A percentile compares a stretch with the other conserved stretches of the same genome.
These are phyloP conservation scores for Megathymus violae DNA, from an alignment of 1,140 invertebrate species.

Conservation along the genomic window DNA sequence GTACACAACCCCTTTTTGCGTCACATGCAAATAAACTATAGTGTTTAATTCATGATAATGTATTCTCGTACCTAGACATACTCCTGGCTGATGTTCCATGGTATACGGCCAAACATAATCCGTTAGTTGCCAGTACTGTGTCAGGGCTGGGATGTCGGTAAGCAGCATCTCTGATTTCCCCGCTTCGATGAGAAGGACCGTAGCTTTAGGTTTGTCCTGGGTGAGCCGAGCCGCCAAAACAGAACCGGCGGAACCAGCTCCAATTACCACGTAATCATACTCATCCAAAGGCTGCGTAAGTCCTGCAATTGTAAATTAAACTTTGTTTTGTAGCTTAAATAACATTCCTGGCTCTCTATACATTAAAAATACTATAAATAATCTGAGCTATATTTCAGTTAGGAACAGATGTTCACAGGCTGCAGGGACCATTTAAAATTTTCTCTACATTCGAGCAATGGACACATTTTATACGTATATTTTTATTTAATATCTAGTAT, in stretches of 20 bases:
- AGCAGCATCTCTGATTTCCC: slow-evolving; percentile 92
- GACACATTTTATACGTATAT: too few species aligned
- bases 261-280: slow-evolving; percentile 93
- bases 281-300: slow-evolving; percentile 65
- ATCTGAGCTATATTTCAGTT: too few species aligned
- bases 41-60: too few species aligned
- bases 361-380: too few species aligned
- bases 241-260: slow-evolving; percentile 94
- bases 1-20: too few species aligned
- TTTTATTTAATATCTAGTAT: too few species aligned
- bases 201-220: slow-evolving; percentile 88
- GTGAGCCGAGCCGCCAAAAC: slow-evolving; percentile 94
- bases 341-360: too few species aligned
- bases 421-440: too few species aligned
- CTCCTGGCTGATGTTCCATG: slow-evolving; percentile 87
- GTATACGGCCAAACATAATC: slow-evolving; percentile 96
- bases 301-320: slow-evolving; percentile 54
- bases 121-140: slow-evolving; percentile 88
- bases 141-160: slow-evolving; percentile 89
- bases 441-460: too few species aligned
- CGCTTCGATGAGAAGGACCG: slow-evolving; percentile 91
- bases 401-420: too few species aligned
- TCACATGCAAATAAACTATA: too few species aligned
- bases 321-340: too few species aligned
- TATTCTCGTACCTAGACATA: slow-evolving; percentile 62